Base-by-base conservation (phyloP, 2,113 vertebrate genomes). In the Recurvirostra avosetta region DNA sequence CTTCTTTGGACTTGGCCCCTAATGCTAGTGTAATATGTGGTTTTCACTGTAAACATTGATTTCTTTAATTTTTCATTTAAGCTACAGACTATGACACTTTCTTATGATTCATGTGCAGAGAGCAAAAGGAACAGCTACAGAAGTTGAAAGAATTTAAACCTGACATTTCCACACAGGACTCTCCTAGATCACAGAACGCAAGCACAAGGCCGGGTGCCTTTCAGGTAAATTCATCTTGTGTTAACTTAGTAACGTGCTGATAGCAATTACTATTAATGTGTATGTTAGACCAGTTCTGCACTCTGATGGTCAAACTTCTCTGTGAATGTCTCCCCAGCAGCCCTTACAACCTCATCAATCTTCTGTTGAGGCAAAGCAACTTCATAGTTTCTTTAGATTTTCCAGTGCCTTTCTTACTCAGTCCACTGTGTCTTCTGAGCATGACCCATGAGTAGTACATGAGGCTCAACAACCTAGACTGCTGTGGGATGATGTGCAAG, bases 111-210 rank as follows among this genome's bases (percentile, higher is more conserved):
- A 30, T 95, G 38, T 96, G 56, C 97, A 98, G 98, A 89, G 98
- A 98, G 77, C 98, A 98, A 82, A 98, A 98, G 95, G 98, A 98
- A 71, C 98, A 98, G 79, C 96, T 98, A 86, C 98, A 98, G 88
- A 98, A 98, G 87, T 45, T 98, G 96, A 98, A 98, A 91, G 97
- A 98, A 50, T 98, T 98, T 94, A 98, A 98, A 90, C 61, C 97
- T 94, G 98, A 98, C 87, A 94, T 97, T 67, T 88, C 97, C 23
- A 93, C 96, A 11, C 97, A 97, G 53, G 97, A 98, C 25, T 86
- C 97, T 15, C 26, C 89, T 8, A 98, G 98, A 78, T 45, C 97
- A 38, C 98, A 97, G 90, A 97, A 72, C 87, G 61, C 96, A 76
- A 40, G 90, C 91, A 86, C 97, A 80, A 97, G 98, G 78, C 98